Base-by-base conservation (phyloP, 2,888 invertebrate species). In the Drosophila fungiperda region DNA sequence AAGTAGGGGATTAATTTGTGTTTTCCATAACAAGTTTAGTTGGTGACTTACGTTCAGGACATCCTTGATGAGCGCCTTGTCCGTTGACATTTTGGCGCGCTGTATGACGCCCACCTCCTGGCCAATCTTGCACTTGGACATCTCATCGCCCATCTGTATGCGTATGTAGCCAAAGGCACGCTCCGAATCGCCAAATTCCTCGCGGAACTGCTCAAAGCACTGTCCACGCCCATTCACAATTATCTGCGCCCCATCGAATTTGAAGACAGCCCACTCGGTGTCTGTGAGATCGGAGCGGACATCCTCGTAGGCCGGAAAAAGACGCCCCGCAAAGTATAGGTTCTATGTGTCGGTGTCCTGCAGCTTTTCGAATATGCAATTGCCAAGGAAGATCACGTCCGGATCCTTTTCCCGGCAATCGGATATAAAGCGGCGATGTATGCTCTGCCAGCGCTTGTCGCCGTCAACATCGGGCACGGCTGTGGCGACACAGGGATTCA, bases 351-450 rank as follows among this genome's bases (percentile, higher is more conserved):
- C 96, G 23, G 97, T 96, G 86, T 97, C 96, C 90, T 96, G 96
- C 85, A 98, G 93, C 55, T 97, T 96, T 93, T 97, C 96, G 70
- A 98, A 94, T 80, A 98, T 95, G 53, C 97, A 97, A 93, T 98
- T 98, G 1, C 98, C 98, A 77, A 98, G 95, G 89, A 98, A 97
- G 83, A 98, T 95, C 36, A 98, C 97, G 92, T 98, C 98, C 17
- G 97, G 98, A 93, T 98, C 98, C 93, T 97, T 96, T 87, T 97
- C 98, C 92, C 96, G 96, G 9, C 97, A 96, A 92, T 98, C 97
- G 15, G 95, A 95, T 67, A 98, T 94, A 93, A 97, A 98, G 85
- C 97, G 94, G 87, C 97, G 96, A 92, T 98, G 98, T 78, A 92
- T 91, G 71, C 92, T 91, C 54, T 80, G 78, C 89, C 85, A 80